Base-by-base conservation (phyloP, 2,888 invertebrate species). In the Caenorhabditis drosophilae region DNA sequence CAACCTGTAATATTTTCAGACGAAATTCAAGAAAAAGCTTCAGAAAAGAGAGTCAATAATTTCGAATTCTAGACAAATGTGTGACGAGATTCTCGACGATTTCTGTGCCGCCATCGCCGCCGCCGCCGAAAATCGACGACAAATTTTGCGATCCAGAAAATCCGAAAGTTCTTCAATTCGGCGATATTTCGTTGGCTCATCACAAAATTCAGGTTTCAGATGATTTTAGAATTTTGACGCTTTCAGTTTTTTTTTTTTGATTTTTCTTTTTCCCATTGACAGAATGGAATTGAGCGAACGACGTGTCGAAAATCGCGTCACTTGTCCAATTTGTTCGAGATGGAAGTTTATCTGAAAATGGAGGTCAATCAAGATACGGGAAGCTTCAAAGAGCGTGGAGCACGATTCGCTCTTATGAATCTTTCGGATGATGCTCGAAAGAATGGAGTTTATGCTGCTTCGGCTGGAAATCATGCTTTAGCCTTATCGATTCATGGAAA, bases 331-430 rank as follows among this genome's bases (percentile, higher is more conserved):
- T 9, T 88, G 40, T 89, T 89, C 51, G 91, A 89, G 38, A 91
- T 93, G 90, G 90, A 93, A 34, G 88, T 95, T 70, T 93, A 89
- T 85, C 88, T 94, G 75, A 95, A 95, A 86, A 93, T 93, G 84
- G 95, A 95, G 84, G 93, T 92, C 84, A 87, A 92, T 20, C 94
- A 94, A 85, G 89, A 89, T 70, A 95, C 94, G 18, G 95, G 94
- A 84, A 94, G 93, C 85, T 94, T 94, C 84, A 94, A 95, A 85
- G 95, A 95, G 84, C 88, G 95, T 63, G 95, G 95, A 0, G 95
- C 94, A 0, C 87, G 93, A n/a, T 92, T 92, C 81, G 90, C 92
- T 0, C 85, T 95, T 45, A 84, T 92, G 45, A 90, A 90, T 84
- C 86, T 95, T 2, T 85, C 62, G 4, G 74, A 85, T 53, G 90